Percentiles rank a stretch among this genome's conserved stretches.
Evolutionary conservation across 2,888 invertebrate genomes (phyloP).

Genomic region (Tortrix viridana): DNA sequence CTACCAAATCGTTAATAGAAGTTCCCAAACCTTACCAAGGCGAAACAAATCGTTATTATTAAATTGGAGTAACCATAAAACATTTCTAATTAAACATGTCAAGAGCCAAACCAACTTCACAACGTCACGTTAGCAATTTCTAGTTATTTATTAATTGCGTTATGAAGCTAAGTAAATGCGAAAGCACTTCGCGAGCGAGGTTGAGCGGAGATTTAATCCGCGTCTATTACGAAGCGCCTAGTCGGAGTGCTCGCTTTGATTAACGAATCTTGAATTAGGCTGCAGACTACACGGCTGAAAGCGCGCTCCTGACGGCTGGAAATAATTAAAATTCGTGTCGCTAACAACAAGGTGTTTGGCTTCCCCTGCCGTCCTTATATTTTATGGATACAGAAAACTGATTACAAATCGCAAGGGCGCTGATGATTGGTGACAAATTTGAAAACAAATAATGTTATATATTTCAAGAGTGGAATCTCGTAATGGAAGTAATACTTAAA

Average conservation of each 20-base stretch:
- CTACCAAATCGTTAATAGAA: slow-evolving; percentile 2
- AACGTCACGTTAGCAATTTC: not conserved
- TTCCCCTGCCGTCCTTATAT: slow-evolving; percentile 5
- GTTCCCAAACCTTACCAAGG: no score
- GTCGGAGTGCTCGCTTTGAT: slow-evolving; percentile 52
- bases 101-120: not conserved
- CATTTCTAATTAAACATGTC: no score
- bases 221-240: slow-evolving; percentile 52
- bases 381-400: no score
- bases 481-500: no score
- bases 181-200: slow-evolving; percentile 53
- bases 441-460: no score
- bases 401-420: no score
- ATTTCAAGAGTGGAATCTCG: no score
- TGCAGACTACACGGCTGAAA: slow-evolving; percentile 21
- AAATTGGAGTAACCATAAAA: no score
- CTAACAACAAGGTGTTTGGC: slow-evolving; percentile 39
- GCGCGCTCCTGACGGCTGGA: slow-evolving; percentile 15
- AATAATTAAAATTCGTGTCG: slow-evolving; percentile 47
- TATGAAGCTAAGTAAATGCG: slow-evolving; percentile 57
- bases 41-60: no score
- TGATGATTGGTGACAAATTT: no score
- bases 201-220: slow-evolving; percentile 61
- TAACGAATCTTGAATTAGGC: slow-evolving; percentile 44
- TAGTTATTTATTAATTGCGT: slow-evolving; percentile 66